Base-by-base conservation (phyloP, 1,140 invertebrate genomes). In the Marisa cornuarietis region DNA sequence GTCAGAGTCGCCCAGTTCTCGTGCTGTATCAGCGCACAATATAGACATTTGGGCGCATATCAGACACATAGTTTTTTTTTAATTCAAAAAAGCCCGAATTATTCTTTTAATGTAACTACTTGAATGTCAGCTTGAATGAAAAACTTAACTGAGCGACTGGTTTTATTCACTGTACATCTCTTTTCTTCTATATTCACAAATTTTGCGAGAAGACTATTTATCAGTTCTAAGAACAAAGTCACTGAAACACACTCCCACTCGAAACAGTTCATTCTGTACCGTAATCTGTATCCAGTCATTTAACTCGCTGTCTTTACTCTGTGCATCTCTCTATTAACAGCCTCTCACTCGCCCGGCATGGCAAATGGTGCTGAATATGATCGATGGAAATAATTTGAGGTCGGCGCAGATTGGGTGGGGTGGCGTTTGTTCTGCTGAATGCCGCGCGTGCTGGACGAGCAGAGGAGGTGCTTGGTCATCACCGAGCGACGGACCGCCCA, bases 351-450 rank as follows among this genome's bases (percentile, higher is more conserved):
- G 31, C 63, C 9, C 26, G 61, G n/a, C 61, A 26, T 4, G 31
- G 63, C 65, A 66, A 66, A 77, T 49, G 61, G 62, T 20, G 13
- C 2, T 26, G 61, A 77, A 77, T 65, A 42, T 61, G 42, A 77
- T 77, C 61, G 61, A 65, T 68, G 26, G 51, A 49, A 65, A 77
- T 77, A 31, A 77, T 49, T 77, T 77, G 76, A 66, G 31, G 62
- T 51, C 14, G 76, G 26, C 76, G 61, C 54, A 22, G 14, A 26
- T 77, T 51, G 31, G 24, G 62, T 75, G 51, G 51, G 22, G 49
- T 24, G 24, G 20, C 52, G 73, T 26, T 75, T 26, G 54, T 58
- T 58, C 54, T 11, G 11, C 54, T 58, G 54, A 75, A 75, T 24
- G 49, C 73, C 20, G 73, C 73, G 54, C 73, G 73, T 75, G 73